phyloP scores from a whole-genome alignment of 2,888 invertebrate species.

The Junonia oenone region DNA sequence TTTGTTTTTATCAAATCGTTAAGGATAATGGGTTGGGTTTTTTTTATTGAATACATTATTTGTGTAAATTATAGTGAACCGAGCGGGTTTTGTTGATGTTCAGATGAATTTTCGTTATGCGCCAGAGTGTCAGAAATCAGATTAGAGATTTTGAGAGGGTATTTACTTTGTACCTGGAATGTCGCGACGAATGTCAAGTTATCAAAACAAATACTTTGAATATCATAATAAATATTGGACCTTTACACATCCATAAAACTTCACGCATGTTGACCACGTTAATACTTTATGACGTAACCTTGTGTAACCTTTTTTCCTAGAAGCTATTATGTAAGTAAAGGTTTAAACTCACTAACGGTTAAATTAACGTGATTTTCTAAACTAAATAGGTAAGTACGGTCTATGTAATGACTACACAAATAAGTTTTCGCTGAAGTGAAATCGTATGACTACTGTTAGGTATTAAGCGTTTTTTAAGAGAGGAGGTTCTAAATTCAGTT shows the following conservation, averaged over 20 bases:
- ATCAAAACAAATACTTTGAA: neutral
- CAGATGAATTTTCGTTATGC: neutral
- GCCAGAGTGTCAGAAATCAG: neutral
- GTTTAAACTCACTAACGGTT: neutral
- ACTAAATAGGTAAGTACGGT: too few species aligned
- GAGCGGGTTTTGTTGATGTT: neutral
- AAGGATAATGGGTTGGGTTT: neutral
- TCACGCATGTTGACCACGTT: neutral
- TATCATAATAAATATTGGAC: neutral
- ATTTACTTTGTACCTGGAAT: neutral
- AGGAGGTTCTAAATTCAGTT: too few species aligned
- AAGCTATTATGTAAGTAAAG: neutral
- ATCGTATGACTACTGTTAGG: too few species aligned
- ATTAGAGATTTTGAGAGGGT: neutral
- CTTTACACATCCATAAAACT: neutral
- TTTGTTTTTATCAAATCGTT: neutral
- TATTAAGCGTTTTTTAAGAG: too few species aligned
- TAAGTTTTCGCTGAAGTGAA: too few species aligned
- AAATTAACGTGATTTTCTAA: too few species aligned
- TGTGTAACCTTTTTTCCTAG: neutral
- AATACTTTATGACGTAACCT: neutral
- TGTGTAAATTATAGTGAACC: neutral
- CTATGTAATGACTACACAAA: too few species aligned
- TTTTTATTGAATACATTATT: neutral
- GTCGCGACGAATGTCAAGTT: neutral